Conservation (phyloP, 2,888 invertebrate genomes). For the Colostygia pectinataria region DNA sequence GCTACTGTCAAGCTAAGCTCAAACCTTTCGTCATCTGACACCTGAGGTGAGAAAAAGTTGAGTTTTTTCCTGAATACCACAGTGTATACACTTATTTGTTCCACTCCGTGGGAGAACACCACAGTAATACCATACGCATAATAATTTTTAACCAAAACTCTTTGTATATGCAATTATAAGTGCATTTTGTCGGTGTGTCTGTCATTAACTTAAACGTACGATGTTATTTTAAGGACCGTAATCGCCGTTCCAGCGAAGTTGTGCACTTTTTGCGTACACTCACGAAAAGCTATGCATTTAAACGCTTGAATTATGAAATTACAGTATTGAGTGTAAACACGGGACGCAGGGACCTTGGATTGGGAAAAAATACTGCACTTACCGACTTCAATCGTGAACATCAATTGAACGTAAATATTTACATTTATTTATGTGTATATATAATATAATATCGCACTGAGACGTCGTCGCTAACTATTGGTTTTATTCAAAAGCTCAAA, state of each 20-base stretch:
- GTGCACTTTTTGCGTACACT: slow-evolving; percentile 67
- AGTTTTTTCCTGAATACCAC: too few species aligned
- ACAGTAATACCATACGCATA: slow-evolving; percentile 61
- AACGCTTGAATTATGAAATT: slow-evolving; percentile 83
- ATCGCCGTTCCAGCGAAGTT: slow-evolving; percentile 72
- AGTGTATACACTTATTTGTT: slow-evolving; percentile 26
- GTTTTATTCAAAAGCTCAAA: too few species aligned
- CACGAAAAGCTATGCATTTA: slow-evolving; percentile 82
- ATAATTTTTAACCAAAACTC: slow-evolving; percentile 80
- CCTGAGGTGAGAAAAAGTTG: too few species aligned
- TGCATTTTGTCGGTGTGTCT: slow-evolving; percentile 80
- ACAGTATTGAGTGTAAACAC: slow-evolving; percentile 78
- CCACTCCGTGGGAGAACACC: slow-evolving; percentile 58
- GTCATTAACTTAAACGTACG: slow-evolving; percentile 83
- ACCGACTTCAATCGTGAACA: background rate
- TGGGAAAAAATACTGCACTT: slow-evolving; percentile 1
- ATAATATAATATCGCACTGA: too few species aligned
- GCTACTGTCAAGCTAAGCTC: too few species aligned
- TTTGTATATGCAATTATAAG: slow-evolving; percentile 81
- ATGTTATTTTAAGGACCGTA: slow-evolving; percentile 82
- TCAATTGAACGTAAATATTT: background rate
- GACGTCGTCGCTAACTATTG: too few species aligned
- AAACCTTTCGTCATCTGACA: too few species aligned
- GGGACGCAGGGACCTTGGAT: slow-evolving; percentile 44
- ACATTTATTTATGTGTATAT: too few species aligned